Percentiles rank a stretch among this genome's conserved stretches.
phyloP scores from a whole-genome alignment of 2,797 vertebrate genomes.

The Enteromius mattozi region DNA sequence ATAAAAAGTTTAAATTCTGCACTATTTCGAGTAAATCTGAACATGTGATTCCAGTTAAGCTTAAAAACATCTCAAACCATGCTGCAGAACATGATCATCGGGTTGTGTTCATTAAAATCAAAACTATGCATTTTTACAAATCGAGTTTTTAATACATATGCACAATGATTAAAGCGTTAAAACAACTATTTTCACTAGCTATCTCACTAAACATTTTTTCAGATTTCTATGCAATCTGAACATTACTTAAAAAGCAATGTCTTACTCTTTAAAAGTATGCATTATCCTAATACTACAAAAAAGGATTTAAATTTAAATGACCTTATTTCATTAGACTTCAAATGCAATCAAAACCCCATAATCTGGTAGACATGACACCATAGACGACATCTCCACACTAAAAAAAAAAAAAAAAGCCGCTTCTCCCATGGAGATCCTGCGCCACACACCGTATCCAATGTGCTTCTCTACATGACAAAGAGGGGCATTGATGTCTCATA shows the following conservation, averaged over 20 bases:
- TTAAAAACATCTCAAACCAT: not conserved
- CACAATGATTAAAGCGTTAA: not conserved
- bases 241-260: not conserved
- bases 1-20: not conserved
- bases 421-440: slow-evolving; percentile 29
- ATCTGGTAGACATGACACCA: not conserved
- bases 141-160: not conserved
- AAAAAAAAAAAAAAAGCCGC: slow-evolving; percentile 7
- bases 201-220: too few species aligned
- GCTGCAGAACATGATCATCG: not conserved
- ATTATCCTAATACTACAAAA: not conserved
- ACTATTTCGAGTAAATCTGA: not conserved
- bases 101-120: not conserved
- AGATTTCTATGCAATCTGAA: not conserved
- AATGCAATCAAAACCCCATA: not conserved
- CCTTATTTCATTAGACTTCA: not conserved
- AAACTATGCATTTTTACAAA: too few species aligned
- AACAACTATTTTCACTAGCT: too few species aligned
- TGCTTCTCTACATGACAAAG: slow-evolving; percentile 53
- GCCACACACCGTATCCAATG: slow-evolving; percentile 31
- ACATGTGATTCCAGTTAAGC: not conserved
- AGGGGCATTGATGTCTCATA: slow-evolving; percentile 54
- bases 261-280: not conserved
- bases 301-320: not conserved
- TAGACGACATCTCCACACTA: not conserved